Percentiles rank a stretch among this genome's conserved stretches.
These are phyloP conservation scores for Pitta sordida DNA, from an alignment of 2,113 vertebrate genomes.

Conservation along the genomic window DNA sequence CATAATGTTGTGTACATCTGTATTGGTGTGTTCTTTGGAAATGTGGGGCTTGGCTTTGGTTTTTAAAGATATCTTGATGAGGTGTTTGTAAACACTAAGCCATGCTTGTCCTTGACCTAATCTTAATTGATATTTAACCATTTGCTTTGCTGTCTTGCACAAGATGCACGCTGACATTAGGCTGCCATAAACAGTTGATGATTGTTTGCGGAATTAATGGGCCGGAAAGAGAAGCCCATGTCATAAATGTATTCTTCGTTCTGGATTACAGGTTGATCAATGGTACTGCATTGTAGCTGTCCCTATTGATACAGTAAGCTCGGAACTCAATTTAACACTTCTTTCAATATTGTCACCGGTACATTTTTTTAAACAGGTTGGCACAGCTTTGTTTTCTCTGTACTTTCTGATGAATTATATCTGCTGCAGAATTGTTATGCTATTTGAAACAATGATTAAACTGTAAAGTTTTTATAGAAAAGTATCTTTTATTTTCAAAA, in stretches of 20 bases:
- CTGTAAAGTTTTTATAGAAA: background rate
- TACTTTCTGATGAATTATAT: background rate
- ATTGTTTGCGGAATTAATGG: conserved; percentile 35
- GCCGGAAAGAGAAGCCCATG: background rate
- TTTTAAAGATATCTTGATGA: background rate
- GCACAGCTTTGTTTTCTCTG: background rate
- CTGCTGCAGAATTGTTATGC: background rate
- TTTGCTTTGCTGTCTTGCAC: conserved; percentile 17
- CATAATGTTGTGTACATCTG: background rate
- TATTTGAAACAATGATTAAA: background rate
- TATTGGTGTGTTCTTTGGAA: background rate
- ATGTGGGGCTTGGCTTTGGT: background rate
- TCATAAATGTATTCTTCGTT: conserved; percentile 17
- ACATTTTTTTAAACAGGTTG: background rate
- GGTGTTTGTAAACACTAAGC: conserved; percentile 14
- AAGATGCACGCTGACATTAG: conserved; percentile 37
- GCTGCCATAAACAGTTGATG: conserved; percentile 45
- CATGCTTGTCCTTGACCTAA: background rate
- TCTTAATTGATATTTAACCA: background rate
- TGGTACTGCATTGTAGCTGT: background rate
- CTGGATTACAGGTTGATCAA: conserved; percentile 32
- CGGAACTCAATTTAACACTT: background rate
- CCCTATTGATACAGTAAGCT: background rate
- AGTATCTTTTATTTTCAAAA: background rate
- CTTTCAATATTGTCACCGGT: background rate